These are phyloP conservation scores for Dipodomys ordii DNA, from an alignment of 2,113 vertebrate species.

Conservation along the genomic window DNA sequence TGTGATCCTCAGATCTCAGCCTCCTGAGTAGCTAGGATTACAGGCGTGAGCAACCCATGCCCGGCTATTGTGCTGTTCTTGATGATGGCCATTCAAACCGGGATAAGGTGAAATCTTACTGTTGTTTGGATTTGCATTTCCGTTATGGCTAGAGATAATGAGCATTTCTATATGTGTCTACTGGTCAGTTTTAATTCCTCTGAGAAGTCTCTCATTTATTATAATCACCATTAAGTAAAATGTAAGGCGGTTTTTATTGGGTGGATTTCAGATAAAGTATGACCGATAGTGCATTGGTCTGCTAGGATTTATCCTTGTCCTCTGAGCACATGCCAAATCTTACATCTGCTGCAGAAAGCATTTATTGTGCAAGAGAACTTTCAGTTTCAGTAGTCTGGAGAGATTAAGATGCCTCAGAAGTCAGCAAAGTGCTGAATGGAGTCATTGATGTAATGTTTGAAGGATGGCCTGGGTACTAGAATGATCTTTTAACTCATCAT, in stretches of 20 bases:
- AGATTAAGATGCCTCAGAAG: slow-evolving; percentile 15
- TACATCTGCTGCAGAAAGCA: neutral
- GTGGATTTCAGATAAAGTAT: neutral
- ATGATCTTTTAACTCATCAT: neutral
- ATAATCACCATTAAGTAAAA: neutral
- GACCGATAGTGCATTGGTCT: neutral
- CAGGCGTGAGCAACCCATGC: too few relatives aligned
- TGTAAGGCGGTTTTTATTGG: neutral
- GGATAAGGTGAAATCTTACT: too few relatives aligned
- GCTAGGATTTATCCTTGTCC: slow-evolving; percentile 44
- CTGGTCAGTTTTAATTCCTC: too few relatives aligned
- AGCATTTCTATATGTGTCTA: too few relatives aligned
- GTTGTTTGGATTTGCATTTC: too few relatives aligned
- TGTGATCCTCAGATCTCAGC: too few relatives aligned
- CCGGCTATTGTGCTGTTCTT: too few relatives aligned
- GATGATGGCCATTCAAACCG: too few relatives aligned
- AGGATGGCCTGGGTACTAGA: neutral
- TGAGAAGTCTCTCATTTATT: neutral
- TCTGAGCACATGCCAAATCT: neutral
- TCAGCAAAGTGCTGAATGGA: slow-evolving; percentile 42
- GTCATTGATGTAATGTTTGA: slow-evolving; percentile 25
- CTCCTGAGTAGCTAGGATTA: too few relatives aligned
- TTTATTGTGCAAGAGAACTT: neutral
- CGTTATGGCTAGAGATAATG: too few relatives aligned
- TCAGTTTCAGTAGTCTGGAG: neutral